Conservation (phyloP, 1,140 invertebrate species). For the Leptonema lineaticorne region DNA sequence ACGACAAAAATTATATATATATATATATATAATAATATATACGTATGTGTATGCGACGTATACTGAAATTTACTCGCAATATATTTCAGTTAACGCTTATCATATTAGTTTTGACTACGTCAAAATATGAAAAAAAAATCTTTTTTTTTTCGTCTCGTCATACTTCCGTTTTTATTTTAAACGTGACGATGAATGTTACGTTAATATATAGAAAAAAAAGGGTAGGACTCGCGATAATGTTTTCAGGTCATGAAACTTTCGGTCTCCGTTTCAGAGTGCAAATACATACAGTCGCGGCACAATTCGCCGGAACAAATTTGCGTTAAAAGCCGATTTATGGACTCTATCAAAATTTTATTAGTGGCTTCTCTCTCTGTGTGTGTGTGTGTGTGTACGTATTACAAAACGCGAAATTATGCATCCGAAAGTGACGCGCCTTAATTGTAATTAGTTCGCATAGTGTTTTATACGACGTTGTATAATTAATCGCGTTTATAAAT, state of each 20-base stretch:
- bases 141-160: neutral
- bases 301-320: neutral
- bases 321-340: neutral
- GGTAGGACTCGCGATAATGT: neutral
- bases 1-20: too few relatives aligned
- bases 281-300: neutral
- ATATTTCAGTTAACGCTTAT: too few relatives aligned
- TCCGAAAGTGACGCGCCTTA: neutral
- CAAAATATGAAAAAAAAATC: neutral
- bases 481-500: conserved; percentile 5
- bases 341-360: neutral
- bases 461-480: neutral
- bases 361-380: neutral
- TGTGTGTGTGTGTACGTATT: neutral
- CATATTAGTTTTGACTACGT: too few relatives aligned
- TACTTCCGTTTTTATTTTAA: neutral
- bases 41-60: too few relatives aligned
- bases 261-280: neutral
- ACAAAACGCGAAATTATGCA: neutral
- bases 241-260: conserved; percentile 1
- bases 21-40: too few relatives aligned
- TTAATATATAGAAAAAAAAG: neutral
- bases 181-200: neutral
- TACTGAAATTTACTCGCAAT: too few relatives aligned
- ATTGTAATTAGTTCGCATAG: neutral